These are phyloP conservation scores for Pristis pectinata DNA, from an alignment of 2,797 vertebrate species.

Conservation along the genomic window DNA sequence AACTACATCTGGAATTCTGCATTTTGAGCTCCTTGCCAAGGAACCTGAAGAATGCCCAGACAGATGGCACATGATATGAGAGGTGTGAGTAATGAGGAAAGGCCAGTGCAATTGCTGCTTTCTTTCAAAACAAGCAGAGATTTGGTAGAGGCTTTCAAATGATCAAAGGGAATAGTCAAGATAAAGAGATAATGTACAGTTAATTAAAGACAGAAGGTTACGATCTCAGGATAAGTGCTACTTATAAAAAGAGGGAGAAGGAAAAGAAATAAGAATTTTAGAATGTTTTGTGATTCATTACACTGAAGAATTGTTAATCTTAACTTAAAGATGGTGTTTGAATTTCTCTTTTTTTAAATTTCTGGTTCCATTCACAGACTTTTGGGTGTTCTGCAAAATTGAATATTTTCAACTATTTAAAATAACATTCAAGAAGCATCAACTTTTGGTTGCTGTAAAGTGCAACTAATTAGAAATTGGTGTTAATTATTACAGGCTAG, in stretches of 20 bases:
- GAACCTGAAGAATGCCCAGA: background rate
- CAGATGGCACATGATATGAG: background rate
- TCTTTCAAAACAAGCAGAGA: background rate
- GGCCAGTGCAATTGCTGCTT: background rate
- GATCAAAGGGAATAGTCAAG: background rate
- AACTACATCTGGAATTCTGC: background rate
- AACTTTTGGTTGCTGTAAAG: too few species aligned
- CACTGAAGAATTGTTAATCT: too few species aligned
- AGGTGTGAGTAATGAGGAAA: background rate
- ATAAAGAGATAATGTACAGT: background rate
- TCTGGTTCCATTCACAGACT: too few species aligned
- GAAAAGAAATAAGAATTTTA: background rate
- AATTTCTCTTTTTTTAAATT: too few species aligned
- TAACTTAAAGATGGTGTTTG: too few species aligned
- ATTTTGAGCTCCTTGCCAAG: background rate
- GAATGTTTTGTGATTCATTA: background rate
- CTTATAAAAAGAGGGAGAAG: background rate
- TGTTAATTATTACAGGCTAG: too few species aligned
- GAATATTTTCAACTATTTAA: too few species aligned
- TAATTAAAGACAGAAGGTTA: background rate
- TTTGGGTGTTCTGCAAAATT: too few species aligned
- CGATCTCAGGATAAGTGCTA: background rate
- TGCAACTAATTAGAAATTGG: too few species aligned
- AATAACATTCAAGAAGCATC: too few species aligned
- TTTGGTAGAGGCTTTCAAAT: background rate